Base-by-base conservation (phyloP, 2,797 vertebrate species). In the Orientallactaga sibirica region DNA sequence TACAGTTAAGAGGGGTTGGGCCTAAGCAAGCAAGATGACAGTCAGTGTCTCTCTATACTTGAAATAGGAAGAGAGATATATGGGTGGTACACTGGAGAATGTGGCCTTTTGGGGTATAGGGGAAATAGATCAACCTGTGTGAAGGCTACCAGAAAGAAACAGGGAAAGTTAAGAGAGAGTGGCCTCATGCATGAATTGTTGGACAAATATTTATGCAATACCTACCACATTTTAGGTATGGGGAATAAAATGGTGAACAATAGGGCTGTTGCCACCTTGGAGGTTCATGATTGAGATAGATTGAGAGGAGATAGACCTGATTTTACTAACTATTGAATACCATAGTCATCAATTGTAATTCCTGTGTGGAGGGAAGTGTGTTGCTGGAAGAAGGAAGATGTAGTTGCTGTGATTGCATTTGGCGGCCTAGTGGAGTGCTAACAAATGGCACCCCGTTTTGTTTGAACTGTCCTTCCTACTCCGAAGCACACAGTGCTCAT, bases 51-150 rank as follows among this genome's bases (percentile, higher is more conserved):
- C 25, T 84, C n/a, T n/a, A 19, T 81, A 64, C 19, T 73, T 96
- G 66, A 96, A 74, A 78, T 20, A 61, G 20, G 83, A 91, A 86
- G 89, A 85, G 75, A n/a, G 33, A 86, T 78, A 14, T 24, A 93
- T 27, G 15, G 64, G 24, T 90, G 74, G 2, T 86, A 70, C 81
- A 79, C 83, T 86, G 74, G 61, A 61, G 10, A 82, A 81, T 88
- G 11, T 29, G 84, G 76, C 64, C 62, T 58, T 88, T 79, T 66
- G 79, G 61, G 29, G 82, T 86, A 66, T 55, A 33, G 48, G 41
- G 16, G 22, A 75, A 74, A 78, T 94, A 75, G 73, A 79, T 43
- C 16, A 73, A 61, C 18, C 48, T 33, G 12, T 66, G 12, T 61
- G 25, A 95, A 92, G 16, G 3, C 71, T 93, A 73, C 4, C 48